phyloP scores from a whole-genome alignment of 2,113 vertebrate species.

The Pitta sordida region DNA sequence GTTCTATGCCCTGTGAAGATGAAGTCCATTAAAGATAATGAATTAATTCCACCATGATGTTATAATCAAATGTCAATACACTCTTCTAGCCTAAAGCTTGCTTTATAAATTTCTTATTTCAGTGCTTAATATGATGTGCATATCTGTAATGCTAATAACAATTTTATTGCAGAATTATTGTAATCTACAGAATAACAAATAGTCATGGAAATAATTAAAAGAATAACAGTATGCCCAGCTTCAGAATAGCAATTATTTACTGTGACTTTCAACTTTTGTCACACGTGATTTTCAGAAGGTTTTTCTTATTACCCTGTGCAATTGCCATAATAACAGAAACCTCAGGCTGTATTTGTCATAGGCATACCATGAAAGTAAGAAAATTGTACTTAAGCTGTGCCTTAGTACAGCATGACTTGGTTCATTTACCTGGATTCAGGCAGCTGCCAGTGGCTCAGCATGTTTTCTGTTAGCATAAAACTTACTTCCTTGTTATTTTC shows the following conservation, averaged over 20 bases:
- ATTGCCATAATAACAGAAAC: constrained; percentile 59
- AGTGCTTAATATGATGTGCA: background rate
- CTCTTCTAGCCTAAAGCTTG: background rate
- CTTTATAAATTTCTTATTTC: background rate
- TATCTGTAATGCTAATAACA: background rate
- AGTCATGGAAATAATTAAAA: background rate
- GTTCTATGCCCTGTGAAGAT: background rate
- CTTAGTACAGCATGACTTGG: background rate
- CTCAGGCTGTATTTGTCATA: constrained; percentile 11
- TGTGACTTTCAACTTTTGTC: constrained; percentile 3
- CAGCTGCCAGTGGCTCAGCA: constrained; percentile 22
- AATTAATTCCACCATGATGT: background rate
- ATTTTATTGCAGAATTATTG: background rate
- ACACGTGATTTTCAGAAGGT: constrained; percentile 44
- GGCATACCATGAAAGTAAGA: constrained; percentile 27
- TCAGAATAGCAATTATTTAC: background rate
- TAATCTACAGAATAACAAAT: background rate
- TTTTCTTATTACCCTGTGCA: constrained; percentile 40
- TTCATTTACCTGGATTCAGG: constrained; percentile 16
- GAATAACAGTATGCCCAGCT: background rate
- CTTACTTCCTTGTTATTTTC: background rate
- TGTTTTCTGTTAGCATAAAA: constrained; percentile 9
- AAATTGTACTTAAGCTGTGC: constrained; percentile 34
- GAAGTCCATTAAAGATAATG: background rate
- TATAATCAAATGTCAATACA: background rate